Base-by-base conservation (phyloP, 1,140 invertebrate genomes). In the Fopius arisanus region DNA sequence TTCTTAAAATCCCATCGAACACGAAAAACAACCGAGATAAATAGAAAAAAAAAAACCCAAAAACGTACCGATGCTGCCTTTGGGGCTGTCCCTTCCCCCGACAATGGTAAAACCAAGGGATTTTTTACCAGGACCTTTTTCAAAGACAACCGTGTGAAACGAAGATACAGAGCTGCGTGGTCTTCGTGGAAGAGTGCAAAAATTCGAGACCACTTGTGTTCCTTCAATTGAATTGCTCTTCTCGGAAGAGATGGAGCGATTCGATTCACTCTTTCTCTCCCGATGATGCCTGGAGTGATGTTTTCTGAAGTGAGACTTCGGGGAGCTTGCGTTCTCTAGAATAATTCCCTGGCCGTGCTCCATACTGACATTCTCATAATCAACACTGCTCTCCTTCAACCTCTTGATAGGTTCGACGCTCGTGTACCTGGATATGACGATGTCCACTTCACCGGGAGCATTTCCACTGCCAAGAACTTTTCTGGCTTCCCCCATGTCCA, bases 31-130 rank as follows among this genome's bases (percentile, higher is more conserved):
- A 12, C 31, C 9, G 59, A 23, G 23, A 62, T 14, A 29, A 70
- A 33, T 31, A 67, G 37, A 54, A 51, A 67, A 68, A 70, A 71
- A 33, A 70, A 72, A n/a, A 48, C 43, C 40, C 48, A 72, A 72
- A 0, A 14, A 75, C 75, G 77, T 81, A 78, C 92, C 95, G 83
- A 97, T 93, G 76, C 92, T 93, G 73, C 96, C 96, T 87, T 94
- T 93, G 0, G 96, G 94, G 21, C 95, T 96, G 84, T 98, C 96
- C 67, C 91, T 90, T 33, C 96, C 96, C 7, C 96, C 96, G 0
- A 97, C 96, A 76, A 98, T 96, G 62, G 94, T 96, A 81, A 97
- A 97, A 6, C 96, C 95, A 1, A 97, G 88, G 0, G 94, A 95
- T 83, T 96, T 96, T 78, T 94, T 94, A 3, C 94, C 94, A 2